Evolutionary conservation across 2,888 invertebrate species (phyloP).

Genomic region (Epirrhoe tristata): DNA sequence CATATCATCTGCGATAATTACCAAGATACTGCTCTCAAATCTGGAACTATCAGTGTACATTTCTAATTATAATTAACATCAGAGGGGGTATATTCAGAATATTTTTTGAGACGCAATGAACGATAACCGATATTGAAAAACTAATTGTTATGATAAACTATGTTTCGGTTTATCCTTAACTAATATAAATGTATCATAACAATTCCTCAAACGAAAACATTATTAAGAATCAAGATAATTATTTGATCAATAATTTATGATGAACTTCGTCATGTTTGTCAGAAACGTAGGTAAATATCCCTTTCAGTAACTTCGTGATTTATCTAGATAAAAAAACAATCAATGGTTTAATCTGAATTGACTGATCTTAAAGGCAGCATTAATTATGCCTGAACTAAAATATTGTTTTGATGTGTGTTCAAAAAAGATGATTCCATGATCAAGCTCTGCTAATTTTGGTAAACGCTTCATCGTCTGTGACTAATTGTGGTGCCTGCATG

Average conservation of each 20-base stretch:
- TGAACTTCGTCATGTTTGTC: not conserved
- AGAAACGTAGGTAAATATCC: not conserved
- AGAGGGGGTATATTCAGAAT: conserved; percentile 2
- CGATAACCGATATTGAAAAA: not conserved
- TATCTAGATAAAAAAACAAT: not conserved
- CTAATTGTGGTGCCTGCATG: too few relatives aligned
- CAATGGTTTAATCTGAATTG: too few relatives aligned
- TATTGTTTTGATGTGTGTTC: too few relatives aligned
- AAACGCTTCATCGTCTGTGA: too few relatives aligned
- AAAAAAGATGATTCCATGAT: too few relatives aligned
- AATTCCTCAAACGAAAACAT: not conserved
- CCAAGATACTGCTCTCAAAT: conserved; percentile 15
- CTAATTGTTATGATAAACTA: not conserved
- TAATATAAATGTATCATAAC: not conserved
- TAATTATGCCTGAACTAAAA: too few relatives aligned
- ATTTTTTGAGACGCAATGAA: not conserved
- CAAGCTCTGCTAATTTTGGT: too few relatives aligned
- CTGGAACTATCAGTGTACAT: conserved; percentile 4
- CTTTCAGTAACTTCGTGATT: not conserved
- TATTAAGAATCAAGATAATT: not conserved
- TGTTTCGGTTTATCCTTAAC: not conserved
- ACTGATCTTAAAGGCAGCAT: too few relatives aligned
- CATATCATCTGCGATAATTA: conserved; percentile 35
- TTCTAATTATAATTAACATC: conserved; percentile 18
- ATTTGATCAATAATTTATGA: too few relatives aligned